phyloP scores from a whole-genome alignment of 1,140 invertebrate species.

The Drosophila sturtevanti region DNA sequence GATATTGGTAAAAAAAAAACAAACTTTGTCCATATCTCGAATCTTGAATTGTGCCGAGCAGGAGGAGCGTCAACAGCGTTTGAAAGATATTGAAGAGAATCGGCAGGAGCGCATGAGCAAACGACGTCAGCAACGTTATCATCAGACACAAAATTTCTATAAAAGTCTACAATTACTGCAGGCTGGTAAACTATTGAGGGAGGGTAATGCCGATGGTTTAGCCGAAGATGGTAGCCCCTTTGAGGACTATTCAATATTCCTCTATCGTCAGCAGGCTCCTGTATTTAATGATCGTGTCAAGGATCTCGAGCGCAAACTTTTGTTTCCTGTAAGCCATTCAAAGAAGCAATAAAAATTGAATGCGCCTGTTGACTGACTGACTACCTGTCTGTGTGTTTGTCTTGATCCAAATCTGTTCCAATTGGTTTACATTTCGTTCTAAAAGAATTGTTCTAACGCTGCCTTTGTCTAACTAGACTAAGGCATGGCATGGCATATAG shows the following conservation, averaged over 20 bases:
- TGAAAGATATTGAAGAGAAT: conserved; percentile 88
- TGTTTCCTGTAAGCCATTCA: conserved; percentile 87
- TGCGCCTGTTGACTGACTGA: conserved; percentile 29
- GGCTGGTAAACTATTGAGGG: conserved; percentile 84
- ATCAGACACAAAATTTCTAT: conserved; percentile 89
- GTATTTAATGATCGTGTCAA: conserved; percentile 91
- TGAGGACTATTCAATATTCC: conserved; percentile 89
- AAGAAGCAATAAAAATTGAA: conserved; percentile 22
- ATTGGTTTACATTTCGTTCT: not conserved
- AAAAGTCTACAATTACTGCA: conserved; percentile 91
- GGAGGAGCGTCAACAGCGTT: conserved; percentile 87
- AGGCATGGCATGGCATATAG: not conserved
- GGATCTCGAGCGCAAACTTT: conserved; percentile 89
- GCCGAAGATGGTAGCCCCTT: conserved; percentile 84
- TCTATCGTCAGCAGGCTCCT: conserved; percentile 89
- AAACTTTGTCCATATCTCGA: conserved; percentile 44
- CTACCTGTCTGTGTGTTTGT: conserved; percentile 32
- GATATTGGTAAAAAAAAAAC: too few species aligned
- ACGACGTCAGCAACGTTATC: conserved; percentile 86
- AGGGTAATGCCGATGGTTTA: conserved; percentile 79
- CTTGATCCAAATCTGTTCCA: too few species aligned
- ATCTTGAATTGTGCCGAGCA: conserved; percentile 73
- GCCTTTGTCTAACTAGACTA: not conserved
- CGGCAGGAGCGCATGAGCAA: conserved; percentile 86
- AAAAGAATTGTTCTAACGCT: not conserved